Base-by-base conservation (phyloP, 92 coral and sea anemone genomes). In the Epizoanthus stellaris region DNA sequence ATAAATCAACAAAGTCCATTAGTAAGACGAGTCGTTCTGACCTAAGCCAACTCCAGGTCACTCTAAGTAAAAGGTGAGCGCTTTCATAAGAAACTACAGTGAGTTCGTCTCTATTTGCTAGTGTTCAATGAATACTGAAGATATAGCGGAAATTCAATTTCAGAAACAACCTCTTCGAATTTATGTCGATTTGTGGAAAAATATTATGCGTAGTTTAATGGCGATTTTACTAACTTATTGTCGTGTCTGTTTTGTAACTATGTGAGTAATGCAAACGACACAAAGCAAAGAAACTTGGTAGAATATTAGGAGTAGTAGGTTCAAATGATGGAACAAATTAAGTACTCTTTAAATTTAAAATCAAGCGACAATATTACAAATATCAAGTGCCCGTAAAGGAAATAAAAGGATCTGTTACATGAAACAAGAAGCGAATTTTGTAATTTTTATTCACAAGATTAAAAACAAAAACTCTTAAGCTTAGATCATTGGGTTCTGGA, bases 381-480 rank as follows among this genome's bases (percentile, higher is more conserved):
- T 38, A 43, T 19, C 73, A 36, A 68, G 73, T 61, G 9, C 72
- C 56, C 14, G 56, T 79, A 62, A 79, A 49, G 25, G 23, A 39
- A 40, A 20, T 20, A 59, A 20, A 73, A 45, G 53, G 53, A 73
- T 45, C 59, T 21, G 30, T 43, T 79, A 17, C 36, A 20, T 40
- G 43, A 70, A 63, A 79, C 70, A 79, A 79, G 83, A 79, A 40
- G 83, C 21, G 59, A n/a, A 64, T 79, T 73, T 79, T 21, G 49
- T 42, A 40, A 43, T 43, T 17, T 7, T 76, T n/a, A 57, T 76
- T 76, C 82, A 76, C 45, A 62, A 47, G 45, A 79, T 79, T 77
- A 45, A 67, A 62, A 79, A 79, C 72, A 79, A 79, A 76, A 76
- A 57, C 30, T 36, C 6, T 40, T 19, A n/a, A 42, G 83, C 21